Evolutionary conservation across 2,113 vertebrate species (phyloP), one percentile per base, ranked within the genome.

Genomic region (Macrotus californicus): DNA sequence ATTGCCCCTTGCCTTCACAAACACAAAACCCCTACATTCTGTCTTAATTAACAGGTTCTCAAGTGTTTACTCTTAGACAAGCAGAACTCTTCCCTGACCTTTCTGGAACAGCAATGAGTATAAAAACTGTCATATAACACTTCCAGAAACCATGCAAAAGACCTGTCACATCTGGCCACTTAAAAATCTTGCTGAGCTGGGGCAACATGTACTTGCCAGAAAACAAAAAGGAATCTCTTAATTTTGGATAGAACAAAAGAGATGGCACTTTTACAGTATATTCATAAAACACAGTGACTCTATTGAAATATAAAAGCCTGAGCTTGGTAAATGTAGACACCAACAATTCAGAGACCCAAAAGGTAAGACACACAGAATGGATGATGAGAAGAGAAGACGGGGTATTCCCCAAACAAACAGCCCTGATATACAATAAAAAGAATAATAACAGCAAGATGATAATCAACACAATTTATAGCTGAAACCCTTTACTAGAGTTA

Each of bases 31-130:
- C 31, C 56, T 82, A 48, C 9, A 43, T 36, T 89, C 50, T 87
- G 54, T 76, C 34, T 64, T 72, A n/a, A 34, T 31, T 48, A 52
- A 48, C 2, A 76, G 5, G 4, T 29, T 36, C 72, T 89, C 39
- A 31, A 52, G 26, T 56, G 3, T 70, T 93, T 64, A 76, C 22
- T 59, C 13, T 64, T 50, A 94, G 59, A 91, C 15, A 76, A 75
- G 11, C 14, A 69, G 41, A 82, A 83, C 22, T 12, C 34, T 46
- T 83, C 48, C 12, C 8, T 87, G 59, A 84, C 22, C 34, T 77
- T 36, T 87, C 29, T 87, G 14, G 12, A 85, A 69, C 21, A 96
- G 26, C 81, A 96, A 73, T 73, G 93, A 92, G 31, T 82, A 80
- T 10, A 91, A 92, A n/a, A 86, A 21, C 8, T 46, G 26, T 79